Conservation (phyloP, 2,113 vertebrate genomes). For the Tor tambroides region DNA sequence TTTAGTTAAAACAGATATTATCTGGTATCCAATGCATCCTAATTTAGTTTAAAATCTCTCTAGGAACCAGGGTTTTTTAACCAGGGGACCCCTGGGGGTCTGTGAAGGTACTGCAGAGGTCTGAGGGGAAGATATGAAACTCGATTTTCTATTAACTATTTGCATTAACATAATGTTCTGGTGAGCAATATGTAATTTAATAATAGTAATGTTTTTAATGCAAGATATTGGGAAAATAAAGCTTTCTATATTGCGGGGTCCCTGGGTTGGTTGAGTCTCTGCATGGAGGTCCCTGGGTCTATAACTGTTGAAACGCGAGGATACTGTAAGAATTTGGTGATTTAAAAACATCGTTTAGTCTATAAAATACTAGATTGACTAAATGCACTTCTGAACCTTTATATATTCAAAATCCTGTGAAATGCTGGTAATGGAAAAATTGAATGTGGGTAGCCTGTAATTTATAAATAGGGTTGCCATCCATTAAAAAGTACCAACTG, state of each 20-base stretch:
- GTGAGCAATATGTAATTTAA: neutral
- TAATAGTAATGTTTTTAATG: neutral
- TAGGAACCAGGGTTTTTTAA: neutral
- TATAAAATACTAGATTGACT: neutral
- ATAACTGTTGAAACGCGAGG: neutral
- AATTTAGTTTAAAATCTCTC: neutral
- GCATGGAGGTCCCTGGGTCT: neutral
- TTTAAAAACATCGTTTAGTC: constrained; percentile 2
- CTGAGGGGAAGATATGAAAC: neutral
- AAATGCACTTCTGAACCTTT: constrained; percentile 29
- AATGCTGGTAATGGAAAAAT: constrained; percentile 40
- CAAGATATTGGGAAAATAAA: neutral
- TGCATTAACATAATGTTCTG: neutral
- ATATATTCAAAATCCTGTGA: constrained; percentile 27
- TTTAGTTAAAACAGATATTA: neutral
- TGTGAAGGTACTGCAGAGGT: neutral
- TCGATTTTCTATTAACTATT: neutral
- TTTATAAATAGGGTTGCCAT: constrained; percentile 21
- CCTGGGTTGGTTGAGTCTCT: neutral
- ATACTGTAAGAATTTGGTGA: neutral
- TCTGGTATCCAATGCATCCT: neutral
- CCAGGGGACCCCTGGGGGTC: constrained; percentile 10
- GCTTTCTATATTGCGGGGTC: neutral
- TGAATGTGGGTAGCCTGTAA: constrained; percentile 11
- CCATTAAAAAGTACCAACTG: constrained; percentile 24